Evolutionary conservation across 2,797 vertebrate genomes (phyloP).

Genomic region (Poeciliopsis presidionis): DNA sequence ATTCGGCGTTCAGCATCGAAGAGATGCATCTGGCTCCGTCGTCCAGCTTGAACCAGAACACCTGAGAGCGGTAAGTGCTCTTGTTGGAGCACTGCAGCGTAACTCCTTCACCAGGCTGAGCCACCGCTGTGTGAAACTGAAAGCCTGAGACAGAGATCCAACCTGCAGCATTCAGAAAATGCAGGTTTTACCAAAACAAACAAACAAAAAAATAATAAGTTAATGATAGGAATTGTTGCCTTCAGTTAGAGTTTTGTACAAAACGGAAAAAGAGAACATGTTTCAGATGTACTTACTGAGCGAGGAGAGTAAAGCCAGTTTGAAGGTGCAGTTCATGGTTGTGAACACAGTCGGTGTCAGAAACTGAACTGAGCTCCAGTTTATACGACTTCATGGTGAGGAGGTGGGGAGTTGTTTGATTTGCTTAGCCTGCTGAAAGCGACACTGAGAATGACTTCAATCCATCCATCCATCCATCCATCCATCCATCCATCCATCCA

Average conservation of each 20-base stretch:
- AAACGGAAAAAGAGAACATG: background rate
- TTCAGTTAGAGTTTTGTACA: background rate
- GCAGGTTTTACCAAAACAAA: too few relatives aligned
- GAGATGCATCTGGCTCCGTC: background rate
- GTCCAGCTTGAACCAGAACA: conserved; percentile 38
- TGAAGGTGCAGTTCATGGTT: background rate
- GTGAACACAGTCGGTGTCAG: background rate
- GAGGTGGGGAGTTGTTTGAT: background rate
- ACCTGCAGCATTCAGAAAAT: conserved; percentile 11
- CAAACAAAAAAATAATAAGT: background rate
- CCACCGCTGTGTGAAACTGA: conserved; percentile 3
- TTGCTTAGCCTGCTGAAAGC: background rate
- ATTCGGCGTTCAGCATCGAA: background rate
- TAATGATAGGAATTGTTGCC: too few relatives aligned
- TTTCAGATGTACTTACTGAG: conserved; percentile 21
- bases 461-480: too few relatives aligned
- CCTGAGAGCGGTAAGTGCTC: background rate
- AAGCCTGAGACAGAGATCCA: conserved; percentile 15
- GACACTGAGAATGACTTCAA: background rate
- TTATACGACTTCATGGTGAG: background rate
- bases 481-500: too few relatives aligned
- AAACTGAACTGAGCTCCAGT: background rate
- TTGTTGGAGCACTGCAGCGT: conserved; percentile 33
- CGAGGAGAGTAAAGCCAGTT: background rate
- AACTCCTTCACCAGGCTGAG: conserved; percentile 15